A percentile compares a stretch with the other conserved stretches of the same genome.
Conservation (phyloP, 2,113 vertebrate species). For the Salminus brasiliensis region DNA sequence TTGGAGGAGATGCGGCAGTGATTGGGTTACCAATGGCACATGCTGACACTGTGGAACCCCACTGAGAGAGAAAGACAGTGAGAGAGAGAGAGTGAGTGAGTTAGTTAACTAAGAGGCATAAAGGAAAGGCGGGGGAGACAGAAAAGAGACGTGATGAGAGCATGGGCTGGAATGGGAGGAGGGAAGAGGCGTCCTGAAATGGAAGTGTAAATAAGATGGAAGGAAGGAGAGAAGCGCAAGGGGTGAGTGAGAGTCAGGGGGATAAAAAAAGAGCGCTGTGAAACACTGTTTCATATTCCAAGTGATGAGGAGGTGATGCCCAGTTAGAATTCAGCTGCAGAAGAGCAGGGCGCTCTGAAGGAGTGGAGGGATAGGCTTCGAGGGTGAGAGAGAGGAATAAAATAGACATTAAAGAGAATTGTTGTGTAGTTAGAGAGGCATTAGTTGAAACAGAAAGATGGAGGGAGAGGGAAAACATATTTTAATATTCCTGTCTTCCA, state of each 20-base stretch:
- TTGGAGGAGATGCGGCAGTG: slow-evolving; percentile 9
- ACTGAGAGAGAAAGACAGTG: background rate
- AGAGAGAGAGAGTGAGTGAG: slow-evolving; percentile 35
- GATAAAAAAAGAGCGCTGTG: background rate
- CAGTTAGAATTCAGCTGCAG: background rate
- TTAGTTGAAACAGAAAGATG: background rate
- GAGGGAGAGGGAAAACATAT: background rate
- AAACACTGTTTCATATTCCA: slow-evolving; percentile 8
- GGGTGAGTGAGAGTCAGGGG: background rate
- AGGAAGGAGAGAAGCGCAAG: slow-evolving; percentile 43
- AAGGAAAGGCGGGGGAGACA: background rate
- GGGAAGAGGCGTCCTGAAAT: background rate
- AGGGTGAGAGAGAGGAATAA: background rate
- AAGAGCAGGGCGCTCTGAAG: background rate
- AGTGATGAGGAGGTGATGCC: slow-evolving; percentile 18
- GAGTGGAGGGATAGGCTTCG: background rate
- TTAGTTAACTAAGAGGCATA: slow-evolving; percentile 12
- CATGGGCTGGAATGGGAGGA: background rate
- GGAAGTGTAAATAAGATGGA: slow-evolving; percentile 24
- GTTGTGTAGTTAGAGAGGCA: background rate
- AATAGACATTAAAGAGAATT: slow-evolving; percentile 1
- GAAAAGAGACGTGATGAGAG: background rate
- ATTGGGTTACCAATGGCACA: slow-evolving; percentile 26
- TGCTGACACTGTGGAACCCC: slow-evolving; percentile 12
- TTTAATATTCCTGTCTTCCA: too few relatives aligned